Conservation (phyloP, 2,113 vertebrate species). For the Gymnarchus niloticus region DNA sequence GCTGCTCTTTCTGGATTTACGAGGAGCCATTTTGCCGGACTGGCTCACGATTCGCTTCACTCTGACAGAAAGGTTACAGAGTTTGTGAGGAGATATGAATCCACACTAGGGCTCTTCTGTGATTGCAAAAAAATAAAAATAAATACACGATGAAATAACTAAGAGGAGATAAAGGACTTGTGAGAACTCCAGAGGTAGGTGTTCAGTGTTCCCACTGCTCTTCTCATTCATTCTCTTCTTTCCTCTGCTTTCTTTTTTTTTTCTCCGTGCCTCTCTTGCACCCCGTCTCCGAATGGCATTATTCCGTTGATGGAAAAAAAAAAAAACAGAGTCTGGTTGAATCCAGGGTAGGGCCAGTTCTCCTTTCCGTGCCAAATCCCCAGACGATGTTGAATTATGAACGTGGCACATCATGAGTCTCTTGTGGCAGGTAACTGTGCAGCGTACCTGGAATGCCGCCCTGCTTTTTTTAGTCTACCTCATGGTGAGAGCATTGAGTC, state of each 20-base stretch:
- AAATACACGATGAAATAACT: constrained; percentile 42
- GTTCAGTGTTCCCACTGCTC: constrained; percentile 64
- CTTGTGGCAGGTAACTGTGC: constrained; percentile 94
- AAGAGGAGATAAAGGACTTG: constrained; percentile 58
- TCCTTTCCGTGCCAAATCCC: constrained; percentile 46
- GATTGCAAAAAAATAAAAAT: constrained; percentile 28
- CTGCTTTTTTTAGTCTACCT: constrained; percentile 87
- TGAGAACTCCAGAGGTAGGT: constrained; percentile 74
- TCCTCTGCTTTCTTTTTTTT: constrained; percentile 33
- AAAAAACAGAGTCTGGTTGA: constrained; percentile 61
- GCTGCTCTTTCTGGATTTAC: constrained; percentile 56
- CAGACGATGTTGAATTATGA: constrained; percentile 98
- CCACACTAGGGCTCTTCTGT: constrained; percentile 13
- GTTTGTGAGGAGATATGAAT: constrained; percentile 23
- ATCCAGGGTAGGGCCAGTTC: constrained; percentile 70
- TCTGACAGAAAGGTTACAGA: background rate
- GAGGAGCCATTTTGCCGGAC: constrained; percentile 62
- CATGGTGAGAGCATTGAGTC: constrained; percentile 80
- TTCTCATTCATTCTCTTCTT: constrained; percentile 49
- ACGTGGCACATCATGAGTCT: constrained; percentile 99
- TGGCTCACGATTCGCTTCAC: constrained; percentile 18
- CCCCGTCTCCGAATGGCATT: constrained; percentile 25
- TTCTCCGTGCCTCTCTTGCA: constrained; percentile 36
- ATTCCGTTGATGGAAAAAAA: constrained; percentile 63
- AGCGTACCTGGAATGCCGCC: constrained; percentile 88